These are phyloP conservation scores for Aleiodes alternator DNA, from an alignment of 2,888 invertebrate genomes.

Conservation along the genomic window DNA sequence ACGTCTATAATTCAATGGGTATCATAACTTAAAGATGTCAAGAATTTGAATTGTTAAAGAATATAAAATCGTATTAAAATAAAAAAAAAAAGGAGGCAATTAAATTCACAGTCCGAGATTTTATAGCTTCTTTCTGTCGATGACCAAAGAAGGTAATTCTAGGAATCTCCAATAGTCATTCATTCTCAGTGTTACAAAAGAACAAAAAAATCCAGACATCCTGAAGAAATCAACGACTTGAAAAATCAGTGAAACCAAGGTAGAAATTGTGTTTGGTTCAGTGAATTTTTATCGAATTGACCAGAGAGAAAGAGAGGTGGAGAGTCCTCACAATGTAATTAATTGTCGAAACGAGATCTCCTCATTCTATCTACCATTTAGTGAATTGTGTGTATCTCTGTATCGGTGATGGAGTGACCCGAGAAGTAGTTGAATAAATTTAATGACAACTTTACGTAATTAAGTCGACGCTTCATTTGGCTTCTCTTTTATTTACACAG, in stretches of 20 bases:
- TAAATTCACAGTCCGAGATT: not conserved
- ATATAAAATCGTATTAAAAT: not conserved
- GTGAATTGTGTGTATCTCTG: conserved; percentile 37
- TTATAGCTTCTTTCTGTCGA: conserved; percentile 11
- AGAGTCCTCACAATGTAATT: conserved; percentile 43
- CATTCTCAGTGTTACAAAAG: conserved; percentile 8
- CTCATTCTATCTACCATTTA: no score
- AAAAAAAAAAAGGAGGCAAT: conserved; percentile 10
- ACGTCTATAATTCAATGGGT: conserved; percentile 66
- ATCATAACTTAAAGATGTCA: conserved; percentile 45
- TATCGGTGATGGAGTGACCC: conserved; percentile 45
- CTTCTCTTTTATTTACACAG: conserved; percentile 11
- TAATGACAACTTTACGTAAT: conserved; percentile 45
- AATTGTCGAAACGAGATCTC: conserved; percentile 45
- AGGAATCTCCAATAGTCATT: conserved; percentile 30
- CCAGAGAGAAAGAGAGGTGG: not conserved
- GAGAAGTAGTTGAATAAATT: conserved; percentile 34
- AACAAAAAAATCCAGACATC: not conserved
- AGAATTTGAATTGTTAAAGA: conserved; percentile 24
- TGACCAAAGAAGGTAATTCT: conserved; percentile 19
- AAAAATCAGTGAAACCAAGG: not conserved
- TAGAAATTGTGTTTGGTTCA: not conserved
- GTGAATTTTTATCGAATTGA: conserved; percentile 16
- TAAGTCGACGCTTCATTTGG: conserved; percentile 46
- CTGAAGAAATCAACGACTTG: no score